Percentiles rank a stretch among this genome's conserved stretches.
These are phyloP conservation scores for Tridacna gigas DNA, from an alignment of 2,888 invertebrate genomes.

Conservation along the genomic window DNA sequence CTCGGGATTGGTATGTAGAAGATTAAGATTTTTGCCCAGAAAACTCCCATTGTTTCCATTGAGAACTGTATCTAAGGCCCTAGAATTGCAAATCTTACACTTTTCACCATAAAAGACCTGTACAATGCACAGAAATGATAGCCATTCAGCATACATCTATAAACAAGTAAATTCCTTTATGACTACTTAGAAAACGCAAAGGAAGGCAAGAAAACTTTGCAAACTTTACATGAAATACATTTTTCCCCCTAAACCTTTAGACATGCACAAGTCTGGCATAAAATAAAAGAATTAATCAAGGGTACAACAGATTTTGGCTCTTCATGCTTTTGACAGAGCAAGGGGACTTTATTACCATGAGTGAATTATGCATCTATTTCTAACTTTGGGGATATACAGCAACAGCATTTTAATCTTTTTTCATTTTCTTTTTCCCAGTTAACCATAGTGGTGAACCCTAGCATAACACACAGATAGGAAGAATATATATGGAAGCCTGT, in stretches of 20 bases:
- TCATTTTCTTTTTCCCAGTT: neutral
- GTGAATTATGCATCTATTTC: neutral
- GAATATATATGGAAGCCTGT: neutral
- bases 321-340: neutral
- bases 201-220: neutral
- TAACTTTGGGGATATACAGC: neutral
- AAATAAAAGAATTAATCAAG: neutral
- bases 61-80: too few relatives aligned
- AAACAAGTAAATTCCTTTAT: too few relatives aligned
- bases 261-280: neutral
- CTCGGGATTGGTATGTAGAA: neutral
- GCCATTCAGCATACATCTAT: too few relatives aligned
- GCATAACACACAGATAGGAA: neutral
- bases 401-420: neutral
- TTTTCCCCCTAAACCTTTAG: neutral
- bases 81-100: too few relatives aligned
- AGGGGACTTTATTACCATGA: neutral
- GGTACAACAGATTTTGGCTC: neutral
- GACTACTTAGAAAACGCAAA: too few relatives aligned
- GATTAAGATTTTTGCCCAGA: neutral
- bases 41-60: too few relatives aligned
- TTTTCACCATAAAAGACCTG: too few relatives aligned
- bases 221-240: neutral
- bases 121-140: too few relatives aligned
- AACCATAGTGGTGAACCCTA: neutral